Base-by-base conservation (phyloP, 1,140 invertebrate genomes). In the Leptopilina clavipes region DNA sequence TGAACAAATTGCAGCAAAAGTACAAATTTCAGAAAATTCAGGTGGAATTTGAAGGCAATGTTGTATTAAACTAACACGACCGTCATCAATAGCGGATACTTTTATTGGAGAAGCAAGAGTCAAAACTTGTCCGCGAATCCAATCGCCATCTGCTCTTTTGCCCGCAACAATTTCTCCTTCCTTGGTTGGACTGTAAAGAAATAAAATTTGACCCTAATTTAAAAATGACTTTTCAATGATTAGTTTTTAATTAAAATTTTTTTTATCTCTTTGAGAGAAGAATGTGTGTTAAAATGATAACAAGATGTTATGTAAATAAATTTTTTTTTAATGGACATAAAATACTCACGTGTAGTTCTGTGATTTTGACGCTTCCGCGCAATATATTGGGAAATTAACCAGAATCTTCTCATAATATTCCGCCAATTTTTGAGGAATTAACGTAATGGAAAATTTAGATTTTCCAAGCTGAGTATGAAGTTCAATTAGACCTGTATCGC, bases 61-160 rank as follows among this genome's bases (percentile, higher is more conserved):
- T 0, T 72, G 11, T n/a, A 82, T 65, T 12, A 65, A 0, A 11
- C 75, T 7, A 31, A 85, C 12, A 74, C 78, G 77, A 7, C 82
- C 80, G 78, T 88, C 86, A 19, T 90, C 89, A 18, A 86, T 22
- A 25, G 76, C 14, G 17, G 79, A 74, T 11, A 90, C 59, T 78
- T 81, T 81, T 8, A 84, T 59, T 9, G 76, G 12, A 6, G 82
- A 75, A 11, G 54, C 74, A 2, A 65, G 3, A 1, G 76, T 17
- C 7, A 84, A 9, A 1, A 89, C 81, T 71, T 85, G 82, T 22
- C 87, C 87, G 25, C 89, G 83, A 8, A 81, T 44, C 88, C 88
- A 90, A 10, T 81, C 81, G 6, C 45, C 56, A 5, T 80, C 75
- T 1, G 44, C 12, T 43, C 18, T 65, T 73, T 76, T 70, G 1